Evolutionary conservation across 2,797 vertebrate genomes (phyloP), one percentile per base, ranked within the genome.

Genomic region (Malacoctenus gilli): DNA sequence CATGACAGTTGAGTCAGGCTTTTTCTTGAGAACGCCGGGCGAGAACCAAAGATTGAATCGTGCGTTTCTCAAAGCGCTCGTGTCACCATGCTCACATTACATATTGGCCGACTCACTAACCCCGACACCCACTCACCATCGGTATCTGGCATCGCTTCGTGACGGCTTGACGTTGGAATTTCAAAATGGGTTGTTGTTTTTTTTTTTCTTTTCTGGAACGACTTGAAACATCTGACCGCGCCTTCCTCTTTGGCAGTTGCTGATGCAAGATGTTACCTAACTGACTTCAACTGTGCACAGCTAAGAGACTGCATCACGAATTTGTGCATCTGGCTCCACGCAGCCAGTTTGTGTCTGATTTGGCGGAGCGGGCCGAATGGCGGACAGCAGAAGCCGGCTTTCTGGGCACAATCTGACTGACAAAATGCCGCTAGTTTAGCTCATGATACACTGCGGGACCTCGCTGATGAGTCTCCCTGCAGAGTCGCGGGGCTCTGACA

Each of bases 1-100:
- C 72, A 79, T 79, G 76, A 83, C 80, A 79, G 71, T 69, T 23
- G 40, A 84, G 69, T 80, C 79, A 61, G 77, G 59, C 52, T 60
- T 79, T n/a, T 83, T 79, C 66, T 64, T 78, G 61, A 15, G 25
- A 66, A 49, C 8, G 34, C 13, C 40, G 22, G 44, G 18, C 19
- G 7, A 59, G 35, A 67, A 72, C 48, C 53, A 79, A 55, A 81
- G 82, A 82, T 79, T 64, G 57, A 75, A 68, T 72, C 43, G 5
- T 61, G 40, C 49, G 59, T 77, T 75, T 50, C 62, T 79, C 53
- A 65, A 56, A 79, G 59, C 62, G 65, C 72, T 73, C 52, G 50
- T 71, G 69, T 77, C 75, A 71, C 61, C 65, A 46, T 25, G 15
- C 52, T 39, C 38, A 71, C 70, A 83, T 74, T 77, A 77, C 55